Base-by-base conservation (phyloP, 2,888 invertebrate genomes). In the Glyphotaelius pellucidus region DNA sequence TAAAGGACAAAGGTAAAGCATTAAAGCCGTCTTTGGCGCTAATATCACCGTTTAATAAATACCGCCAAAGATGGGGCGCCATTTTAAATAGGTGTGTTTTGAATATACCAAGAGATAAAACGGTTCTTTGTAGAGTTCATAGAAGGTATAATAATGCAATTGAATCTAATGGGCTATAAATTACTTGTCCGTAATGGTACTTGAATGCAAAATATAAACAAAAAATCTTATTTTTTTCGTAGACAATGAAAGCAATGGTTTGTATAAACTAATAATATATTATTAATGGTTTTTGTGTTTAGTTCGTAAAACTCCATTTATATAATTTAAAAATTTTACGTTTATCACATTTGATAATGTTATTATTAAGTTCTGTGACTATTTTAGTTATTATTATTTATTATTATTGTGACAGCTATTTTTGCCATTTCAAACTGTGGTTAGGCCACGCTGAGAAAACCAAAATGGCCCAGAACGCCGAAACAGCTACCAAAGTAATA, bases 1-100 rank as follows among this genome's bases (percentile, higher is more conserved):
- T 86, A 86, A 86, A 42, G 86, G 86, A 86, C 30, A 42, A 42
- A 86, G 42, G 42, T 86, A 35, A 42, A 15, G 12, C 42, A 86
- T 86, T 38, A 42, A 42, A 38, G 86, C 38, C 42, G n/a, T 42
- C 42, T 42, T 42, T 86, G 42, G 42, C 32, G 83, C 19, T 32
- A 83, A 83, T 35, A 67, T 67, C 67, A 25, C n/a, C 25, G 25
- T 67, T 67, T 67, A 67, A 67, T 67, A 67, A 67, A 67, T 67
- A 67, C 67, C 67, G 67, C 67, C 67, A 67, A 67, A 67, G 67
- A 67, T 67, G 67, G 67, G 25, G 25, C 67, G 67, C 67, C 67
- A 9, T 67, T 67, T 67, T 67, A 67, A 67, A 67, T n/a, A 67
- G 67, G 25, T 67, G 67, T 67, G n/a, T 67, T 67, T 67, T 67